Conservation (phyloP, 2,113 vertebrate species). For the Boulengeromyrus knoepffleri region DNA sequence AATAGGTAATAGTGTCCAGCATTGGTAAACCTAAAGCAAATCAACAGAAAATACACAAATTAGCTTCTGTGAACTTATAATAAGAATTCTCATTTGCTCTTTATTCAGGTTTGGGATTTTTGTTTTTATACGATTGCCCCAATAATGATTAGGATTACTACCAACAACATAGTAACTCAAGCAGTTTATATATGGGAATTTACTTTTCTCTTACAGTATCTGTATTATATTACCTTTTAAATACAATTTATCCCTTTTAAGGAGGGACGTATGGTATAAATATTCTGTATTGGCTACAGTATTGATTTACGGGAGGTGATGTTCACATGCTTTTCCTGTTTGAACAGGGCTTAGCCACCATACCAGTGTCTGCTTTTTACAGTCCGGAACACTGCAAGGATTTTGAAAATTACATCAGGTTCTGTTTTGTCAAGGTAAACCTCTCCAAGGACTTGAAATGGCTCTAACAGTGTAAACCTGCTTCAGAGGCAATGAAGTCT, state of each 20-base stretch:
- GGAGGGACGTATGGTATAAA: not conserved
- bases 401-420: conserved; percentile 77
- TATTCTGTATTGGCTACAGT: not conserved
- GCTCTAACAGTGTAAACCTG: no score
- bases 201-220: not conserved
- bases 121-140: not conserved
- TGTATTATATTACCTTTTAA: not conserved
- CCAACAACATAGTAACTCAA: not conserved
- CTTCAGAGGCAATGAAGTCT: not conserved
- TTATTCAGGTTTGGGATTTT: not conserved
- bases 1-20: not conserved
- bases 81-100: not conserved
- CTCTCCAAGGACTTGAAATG: not conserved
- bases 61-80: not conserved
- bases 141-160: not conserved
- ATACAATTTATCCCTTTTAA: not conserved
- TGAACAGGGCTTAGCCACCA: conserved; percentile 73
- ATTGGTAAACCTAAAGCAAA: not conserved
- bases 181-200: not conserved
- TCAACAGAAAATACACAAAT: not conserved
- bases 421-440: conserved; percentile 91
- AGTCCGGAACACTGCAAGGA: conserved; percentile 63
- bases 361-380: conserved; percentile 80
- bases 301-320: not conserved
- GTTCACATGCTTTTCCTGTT: not conserved